phyloP scores from a whole-genome alignment of 2,888 invertebrate species.

The Acronicta psi region DNA sequence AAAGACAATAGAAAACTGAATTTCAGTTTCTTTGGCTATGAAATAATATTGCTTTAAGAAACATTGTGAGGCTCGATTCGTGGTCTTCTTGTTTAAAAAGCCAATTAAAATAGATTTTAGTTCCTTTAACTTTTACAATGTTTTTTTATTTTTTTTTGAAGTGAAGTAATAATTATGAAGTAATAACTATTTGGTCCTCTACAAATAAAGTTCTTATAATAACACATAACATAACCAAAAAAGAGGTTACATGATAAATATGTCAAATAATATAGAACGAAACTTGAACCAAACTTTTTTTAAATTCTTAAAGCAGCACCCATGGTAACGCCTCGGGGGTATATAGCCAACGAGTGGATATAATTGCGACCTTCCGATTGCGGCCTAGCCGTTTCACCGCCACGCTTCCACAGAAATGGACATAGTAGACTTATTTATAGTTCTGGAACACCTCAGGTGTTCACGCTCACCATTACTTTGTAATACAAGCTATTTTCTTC shows the following conservation, averaged over 20 bases:
- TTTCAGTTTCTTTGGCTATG: conserved; percentile 18
- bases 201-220: no score
- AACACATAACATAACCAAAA: no score
- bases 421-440: conserved; percentile 56
- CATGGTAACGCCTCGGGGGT: conserved; percentile 48
- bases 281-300: no score
- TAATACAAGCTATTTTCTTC: conserved; percentile 12
- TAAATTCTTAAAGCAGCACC: conserved; percentile 3
- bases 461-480: conserved; percentile 17
- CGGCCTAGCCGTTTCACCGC: conserved; percentile 61
- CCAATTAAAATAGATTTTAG: conserved; percentile 13
- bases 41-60: conserved; percentile 27
- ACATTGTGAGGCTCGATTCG: conserved; percentile 8
- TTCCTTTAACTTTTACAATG: background rate
- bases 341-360: conserved; percentile 65
- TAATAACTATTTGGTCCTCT: no score
- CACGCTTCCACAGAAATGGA: conserved; percentile 61
- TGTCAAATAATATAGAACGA: no score
- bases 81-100: conserved; percentile 5
- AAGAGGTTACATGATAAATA: no score
- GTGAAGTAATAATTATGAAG: no score
- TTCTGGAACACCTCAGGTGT: conserved; percentile 41
- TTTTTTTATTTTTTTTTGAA: no score
- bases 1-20: conserved; percentile 31
- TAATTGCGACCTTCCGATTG: conserved; percentile 73